Evolutionary conservation across 1,140 invertebrate genomes (phyloP), one percentile per base, ranked within the genome.

Genomic region (Drosophila tani): DNA sequence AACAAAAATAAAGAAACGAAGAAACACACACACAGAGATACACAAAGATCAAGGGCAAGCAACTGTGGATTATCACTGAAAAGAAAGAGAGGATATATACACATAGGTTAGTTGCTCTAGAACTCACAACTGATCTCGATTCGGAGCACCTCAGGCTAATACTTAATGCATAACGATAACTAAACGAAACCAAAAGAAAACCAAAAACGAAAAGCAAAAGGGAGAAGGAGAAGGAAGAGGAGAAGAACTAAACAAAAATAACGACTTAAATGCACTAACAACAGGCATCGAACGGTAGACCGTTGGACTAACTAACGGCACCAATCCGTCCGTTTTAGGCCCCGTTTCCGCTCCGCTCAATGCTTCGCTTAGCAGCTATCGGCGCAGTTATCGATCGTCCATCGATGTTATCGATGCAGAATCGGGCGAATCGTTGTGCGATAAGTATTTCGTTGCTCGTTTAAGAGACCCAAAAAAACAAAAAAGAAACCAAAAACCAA

Each of bases 301-400:
- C 73, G 70, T 68, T 68, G 38, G 29, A 53, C 17, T 56, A 56
- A 73, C 51, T 21, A 55, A 63, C 69, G 73, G 73, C 68, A 65
- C 38, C 63, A 77, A 67, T 78, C 75, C 75, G 75, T 78, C 75
- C 75, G 75, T 76, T 76, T 76, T 67, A 59, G 73, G 73, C 62
- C 73, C 73, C 64, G 51, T 68, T 73, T 58, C 38, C 53, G 62
- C 55, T 43, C 63, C 63, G 68, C 69, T 41, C 45, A 71, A 40
- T 14, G 67, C 69, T 59, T 73, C 38, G 67, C 74, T 73, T 59
- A 32, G 47, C 51, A 40, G 49, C 32, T 40, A 40, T 55, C 60
- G 60, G 12, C 46, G 14, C 35, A 59, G 14, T 35, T n/a, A 56
- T 75, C 69, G 66, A 73, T 43, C 19, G 53, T 17, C 35, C 9